Evolutionary conservation across 2,113 vertebrate genomes (phyloP).

Genomic region (Puma concolor): DNA sequence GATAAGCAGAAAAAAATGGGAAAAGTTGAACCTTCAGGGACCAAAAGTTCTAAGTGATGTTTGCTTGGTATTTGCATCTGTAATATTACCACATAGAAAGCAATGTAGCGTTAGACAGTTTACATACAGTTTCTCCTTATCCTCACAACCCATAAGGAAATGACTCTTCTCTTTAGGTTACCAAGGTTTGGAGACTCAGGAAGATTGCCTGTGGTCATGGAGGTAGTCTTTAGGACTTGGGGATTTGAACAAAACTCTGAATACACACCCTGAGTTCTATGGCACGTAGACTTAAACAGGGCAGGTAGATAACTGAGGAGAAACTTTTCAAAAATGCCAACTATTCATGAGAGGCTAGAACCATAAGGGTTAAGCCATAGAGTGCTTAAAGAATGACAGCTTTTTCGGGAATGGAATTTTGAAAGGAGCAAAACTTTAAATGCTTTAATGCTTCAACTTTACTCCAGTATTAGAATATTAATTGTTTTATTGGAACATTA

Average conservation of each 20-base stretch:
- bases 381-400: neutral
- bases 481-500: constrained; percentile 15
- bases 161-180: neutral
- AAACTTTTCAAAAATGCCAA: neutral
- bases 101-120: neutral
- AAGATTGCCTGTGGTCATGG: neutral
- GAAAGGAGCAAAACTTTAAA: neutral
- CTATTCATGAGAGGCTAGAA: neutral
- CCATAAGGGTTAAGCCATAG: neutral
- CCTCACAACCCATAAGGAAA: neutral
- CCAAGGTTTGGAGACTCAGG: neutral
- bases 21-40: neutral
- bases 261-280: neutral
- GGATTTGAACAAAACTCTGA: neutral
- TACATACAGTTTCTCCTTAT: neutral
- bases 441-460: neutral
- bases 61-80: neutral
- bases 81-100: neutral
- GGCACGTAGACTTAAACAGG: neutral
- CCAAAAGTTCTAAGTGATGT: neutral
- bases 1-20: neutral
- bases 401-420: constrained; percentile 7
- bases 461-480: neutral
- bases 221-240: neutral
- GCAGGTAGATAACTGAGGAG: neutral